phyloP scores from a whole-genome alignment of 2,113 vertebrate species.

The Hystrix cristata region DNA sequence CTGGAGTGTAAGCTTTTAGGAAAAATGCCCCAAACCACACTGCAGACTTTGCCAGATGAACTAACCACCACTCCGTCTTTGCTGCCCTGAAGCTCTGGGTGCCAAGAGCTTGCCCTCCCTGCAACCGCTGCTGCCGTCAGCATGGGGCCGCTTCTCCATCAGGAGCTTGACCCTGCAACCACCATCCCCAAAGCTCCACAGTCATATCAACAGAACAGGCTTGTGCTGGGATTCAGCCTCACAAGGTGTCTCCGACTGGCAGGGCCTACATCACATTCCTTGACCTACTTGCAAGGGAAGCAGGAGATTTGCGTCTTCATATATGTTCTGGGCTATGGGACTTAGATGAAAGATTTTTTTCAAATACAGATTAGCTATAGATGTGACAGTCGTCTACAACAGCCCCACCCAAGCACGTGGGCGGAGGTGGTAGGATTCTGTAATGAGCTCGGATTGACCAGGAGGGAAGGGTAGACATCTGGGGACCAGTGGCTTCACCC shows the following conservation, averaged over 20 bases:
- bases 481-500: not conserved
- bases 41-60: not conserved
- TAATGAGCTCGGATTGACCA: not conserved
- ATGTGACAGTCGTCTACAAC: not conserved
- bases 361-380: not conserved
- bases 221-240: not conserved
- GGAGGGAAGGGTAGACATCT: not conserved
- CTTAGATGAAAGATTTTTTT: not conserved
- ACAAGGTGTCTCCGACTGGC: not conserved
- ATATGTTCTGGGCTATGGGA: not conserved
- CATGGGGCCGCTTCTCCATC: not conserved
- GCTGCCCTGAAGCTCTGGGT: not conserved
- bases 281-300: not conserved
- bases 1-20: slow-evolving; percentile 65
- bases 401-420: not conserved
- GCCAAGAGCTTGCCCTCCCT: not conserved
- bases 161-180: not conserved
- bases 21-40: slow-evolving; percentile 72
- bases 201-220: not conserved
- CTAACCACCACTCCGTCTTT: not conserved
- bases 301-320: not conserved
- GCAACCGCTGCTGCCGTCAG: slow-evolving; percentile 12
- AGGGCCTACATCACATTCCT: not conserved
- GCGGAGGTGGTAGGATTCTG: not conserved
- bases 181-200: not conserved